These are phyloP conservation scores for Pagetopsis macropterus DNA, from an alignment of 2,797 vertebrate genomes.

Conservation along the genomic window DNA sequence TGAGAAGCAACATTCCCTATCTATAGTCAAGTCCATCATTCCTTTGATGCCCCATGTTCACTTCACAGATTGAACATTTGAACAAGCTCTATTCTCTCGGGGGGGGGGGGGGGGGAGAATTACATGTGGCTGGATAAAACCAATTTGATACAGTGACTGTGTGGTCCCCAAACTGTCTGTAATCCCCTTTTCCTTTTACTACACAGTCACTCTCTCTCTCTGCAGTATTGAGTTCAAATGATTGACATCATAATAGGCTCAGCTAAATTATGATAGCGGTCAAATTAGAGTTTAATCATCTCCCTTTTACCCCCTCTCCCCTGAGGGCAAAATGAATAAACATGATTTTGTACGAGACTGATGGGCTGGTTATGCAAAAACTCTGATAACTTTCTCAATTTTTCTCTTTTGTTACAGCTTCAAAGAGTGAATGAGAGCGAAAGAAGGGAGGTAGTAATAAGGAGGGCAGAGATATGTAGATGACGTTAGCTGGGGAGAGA, in stretches of 20 bases:
- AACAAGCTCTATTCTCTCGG: conserved; percentile 62
- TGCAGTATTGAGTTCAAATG: conserved; percentile 72
- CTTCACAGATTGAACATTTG: conserved; percentile 54
- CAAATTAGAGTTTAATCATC: conserved; percentile 88
- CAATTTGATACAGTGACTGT: conserved; percentile 68
- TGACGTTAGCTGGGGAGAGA: conserved; percentile 41
- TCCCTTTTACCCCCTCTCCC: conserved; percentile 76
- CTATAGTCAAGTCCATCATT: conserved; percentile 40
- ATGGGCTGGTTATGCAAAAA: conserved; percentile 69
- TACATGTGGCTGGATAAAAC: conserved; percentile 68
- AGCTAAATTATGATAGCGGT: conserved; percentile 85
- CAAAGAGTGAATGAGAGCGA: conserved; percentile 57
- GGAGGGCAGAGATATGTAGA: conserved; percentile 57
- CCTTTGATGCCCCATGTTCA: conserved; percentile 55
- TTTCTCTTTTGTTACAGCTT: conserved; percentile 72
- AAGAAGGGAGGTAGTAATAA: conserved; percentile 42
- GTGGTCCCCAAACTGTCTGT: conserved; percentile 70
- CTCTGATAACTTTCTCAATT: conserved; percentile 71
- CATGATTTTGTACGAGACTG: conserved; percentile 74
- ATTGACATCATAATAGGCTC: conserved; percentile 84
- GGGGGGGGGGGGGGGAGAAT: conserved; percentile 18
- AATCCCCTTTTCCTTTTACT: conserved; percentile 61
- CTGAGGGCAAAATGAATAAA: conserved; percentile 82
- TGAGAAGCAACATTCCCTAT: conserved; percentile 36
- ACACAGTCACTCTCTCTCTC: conserved; percentile 51